These are phyloP conservation scores for Venustaconcha ellipsiformis DNA, from an alignment of 1,140 invertebrate species.

Conservation along the genomic window DNA sequence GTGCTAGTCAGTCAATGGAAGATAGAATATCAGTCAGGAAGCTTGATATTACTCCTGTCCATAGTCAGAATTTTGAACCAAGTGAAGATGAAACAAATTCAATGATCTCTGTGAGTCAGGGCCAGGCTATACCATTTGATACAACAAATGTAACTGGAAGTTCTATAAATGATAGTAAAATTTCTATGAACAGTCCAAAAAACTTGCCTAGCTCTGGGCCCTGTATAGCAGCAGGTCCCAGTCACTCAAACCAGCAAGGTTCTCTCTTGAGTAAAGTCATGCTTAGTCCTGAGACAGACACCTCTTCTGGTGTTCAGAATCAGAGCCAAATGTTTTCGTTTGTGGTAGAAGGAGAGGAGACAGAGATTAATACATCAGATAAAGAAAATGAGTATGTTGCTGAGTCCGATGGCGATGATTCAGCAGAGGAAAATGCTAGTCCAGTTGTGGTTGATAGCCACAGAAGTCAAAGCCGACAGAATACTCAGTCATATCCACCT, in stretches of 20 bases:
- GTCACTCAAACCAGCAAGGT: slow-evolving; percentile 9
- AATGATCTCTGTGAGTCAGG: not conserved
- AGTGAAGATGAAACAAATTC: not conserved
- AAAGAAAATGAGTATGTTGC: slow-evolving; percentile 56
- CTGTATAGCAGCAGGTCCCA: slow-evolving; percentile 14
- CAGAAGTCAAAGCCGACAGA: too few species aligned
- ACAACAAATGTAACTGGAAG: not conserved
- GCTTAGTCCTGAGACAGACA: slow-evolving; percentile 44
- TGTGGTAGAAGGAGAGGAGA: slow-evolving; percentile 36
- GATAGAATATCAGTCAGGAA: slow-evolving; percentile 48
- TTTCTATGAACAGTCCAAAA: slow-evolving; percentile 20
- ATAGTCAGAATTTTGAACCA: slow-evolving; percentile 36
- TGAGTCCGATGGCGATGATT: slow-evolving; percentile 13
- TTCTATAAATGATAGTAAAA: slow-evolving; percentile 4
- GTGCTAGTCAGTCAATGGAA: slow-evolving; percentile 52
- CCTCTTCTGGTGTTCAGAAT: slow-evolving; percentile 36
- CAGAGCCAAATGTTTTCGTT: slow-evolving; percentile 39
- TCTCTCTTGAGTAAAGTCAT: slow-evolving; percentile 52
- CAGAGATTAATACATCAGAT: slow-evolving; percentile 52
- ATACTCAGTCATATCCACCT: too few species aligned
- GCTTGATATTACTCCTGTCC: slow-evolving; percentile 44
- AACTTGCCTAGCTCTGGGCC: slow-evolving; percentile 19
- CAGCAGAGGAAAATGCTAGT: not conserved
- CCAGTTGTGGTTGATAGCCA: too few species aligned
- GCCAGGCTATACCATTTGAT: not conserved